Conservation (phyloP, 1,140 invertebrate genomes). For the Drosophila sp. region DNA sequence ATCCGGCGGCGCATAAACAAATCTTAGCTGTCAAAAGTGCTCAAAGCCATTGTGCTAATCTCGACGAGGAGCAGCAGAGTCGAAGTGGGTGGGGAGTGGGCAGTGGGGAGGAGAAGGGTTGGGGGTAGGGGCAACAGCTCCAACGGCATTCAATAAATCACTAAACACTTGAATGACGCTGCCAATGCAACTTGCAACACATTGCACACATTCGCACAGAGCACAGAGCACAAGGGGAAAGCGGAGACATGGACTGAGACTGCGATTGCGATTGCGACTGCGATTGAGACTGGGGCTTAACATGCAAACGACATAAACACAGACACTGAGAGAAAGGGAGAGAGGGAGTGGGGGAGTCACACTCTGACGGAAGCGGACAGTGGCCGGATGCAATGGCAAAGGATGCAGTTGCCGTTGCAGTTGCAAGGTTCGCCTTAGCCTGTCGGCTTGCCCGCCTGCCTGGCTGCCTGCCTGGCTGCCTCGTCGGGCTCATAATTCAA, state of each 20-base stretch:
- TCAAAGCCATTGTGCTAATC: constrained; percentile 82
- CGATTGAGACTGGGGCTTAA: constrained; percentile 42
- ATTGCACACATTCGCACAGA: constrained; percentile 55
- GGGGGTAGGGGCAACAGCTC: constrained; percentile 42
- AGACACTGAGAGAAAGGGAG: background rate
- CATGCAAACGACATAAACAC: constrained; percentile 47
- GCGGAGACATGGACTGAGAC: background rate
- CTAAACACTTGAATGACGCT: constrained; percentile 83
- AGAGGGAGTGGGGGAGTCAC: constrained; percentile 3
- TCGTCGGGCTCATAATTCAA: constrained; percentile 75
- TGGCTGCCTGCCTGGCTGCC: background rate
- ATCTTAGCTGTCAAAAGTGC: constrained; percentile 82
- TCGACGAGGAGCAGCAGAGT: constrained; percentile 25
- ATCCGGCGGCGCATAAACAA: constrained; percentile 66
- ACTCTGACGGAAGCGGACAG: constrained; percentile 52
- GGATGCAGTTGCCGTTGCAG: constrained; percentile 35
- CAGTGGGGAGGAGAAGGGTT: background rate
- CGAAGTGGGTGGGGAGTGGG: too few species aligned
- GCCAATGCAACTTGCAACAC: constrained; percentile 82
- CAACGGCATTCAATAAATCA: constrained; percentile 84
- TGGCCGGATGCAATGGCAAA: constrained; percentile 60
- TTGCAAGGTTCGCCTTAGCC: constrained; percentile 19
- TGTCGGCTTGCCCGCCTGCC: too few species aligned
- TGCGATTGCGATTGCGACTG: constrained; percentile 4
- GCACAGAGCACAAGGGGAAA: background rate